phyloP scores from a whole-genome alignment of 1,140 invertebrate genomes.

The Phenacoccus solenopsis region DNA sequence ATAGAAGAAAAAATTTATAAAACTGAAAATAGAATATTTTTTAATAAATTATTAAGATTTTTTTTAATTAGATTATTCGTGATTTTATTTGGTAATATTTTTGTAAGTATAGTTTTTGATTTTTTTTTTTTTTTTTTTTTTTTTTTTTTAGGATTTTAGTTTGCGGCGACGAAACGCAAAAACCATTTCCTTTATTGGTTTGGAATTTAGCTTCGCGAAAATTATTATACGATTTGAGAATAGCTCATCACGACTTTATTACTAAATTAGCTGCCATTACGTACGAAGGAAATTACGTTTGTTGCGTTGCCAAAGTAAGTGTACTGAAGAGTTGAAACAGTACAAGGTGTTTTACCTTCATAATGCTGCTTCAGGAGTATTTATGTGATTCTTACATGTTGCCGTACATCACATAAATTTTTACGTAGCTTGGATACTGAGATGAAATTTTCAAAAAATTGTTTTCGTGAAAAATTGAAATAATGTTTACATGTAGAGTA shows the following conservation, averaged over 20 bases:
- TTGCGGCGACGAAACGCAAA: conserved; percentile 82
- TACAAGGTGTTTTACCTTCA: not conserved
- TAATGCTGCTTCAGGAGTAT: too few relatives aligned
- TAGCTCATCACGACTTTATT: conserved; percentile 78
- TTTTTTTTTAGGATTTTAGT: conserved; percentile 51
- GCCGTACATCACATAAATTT: too few relatives aligned
- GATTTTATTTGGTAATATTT: too few relatives aligned
- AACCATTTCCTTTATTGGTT: conserved; percentile 74
- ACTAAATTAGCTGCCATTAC: conserved; percentile 71
- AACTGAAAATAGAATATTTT: not conserved
- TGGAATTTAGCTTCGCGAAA: conserved; percentile 75
- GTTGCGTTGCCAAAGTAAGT: conserved; percentile 42
- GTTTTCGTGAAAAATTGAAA: too few relatives aligned
- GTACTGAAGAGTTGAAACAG: not conserved
- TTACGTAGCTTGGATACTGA: too few relatives aligned
- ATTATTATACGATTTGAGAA: conserved; percentile 70
- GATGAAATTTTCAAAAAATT: too few relatives aligned
- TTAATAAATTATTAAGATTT: not conserved
- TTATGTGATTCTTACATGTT: too few relatives aligned
- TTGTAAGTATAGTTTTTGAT: not conserved
- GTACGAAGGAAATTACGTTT: conserved; percentile 59
- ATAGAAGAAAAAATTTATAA: not conserved
- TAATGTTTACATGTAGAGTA: too few relatives aligned
- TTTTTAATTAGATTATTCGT: too few relatives aligned
- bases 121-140: too few relatives aligned